These are phyloP conservation scores for Dolichallabes microphthalmus DNA, from an alignment of 2,113 vertebrate genomes.

Conservation along the genomic window DNA sequence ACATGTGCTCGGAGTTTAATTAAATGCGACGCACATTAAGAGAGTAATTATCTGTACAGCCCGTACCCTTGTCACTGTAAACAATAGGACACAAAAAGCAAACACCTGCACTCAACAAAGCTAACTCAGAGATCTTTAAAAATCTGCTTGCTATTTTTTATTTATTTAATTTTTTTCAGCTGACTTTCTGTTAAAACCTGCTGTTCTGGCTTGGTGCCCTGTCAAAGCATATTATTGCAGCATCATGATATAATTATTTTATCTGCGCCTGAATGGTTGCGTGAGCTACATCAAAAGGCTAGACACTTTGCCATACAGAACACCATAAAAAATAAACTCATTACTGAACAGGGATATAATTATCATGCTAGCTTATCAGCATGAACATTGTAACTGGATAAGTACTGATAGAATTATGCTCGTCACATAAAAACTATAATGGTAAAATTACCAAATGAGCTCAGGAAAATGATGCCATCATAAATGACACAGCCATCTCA, in stretches of 20 bases:
- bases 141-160: conserved; percentile 1
- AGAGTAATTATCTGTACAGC: conserved; percentile 16
- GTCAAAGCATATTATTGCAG: not conserved
- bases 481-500: conserved; percentile 6
- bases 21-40: not conserved
- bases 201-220: not conserved
- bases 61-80: not conserved
- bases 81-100: not conserved
- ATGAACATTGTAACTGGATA: not conserved
- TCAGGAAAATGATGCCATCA: not conserved
- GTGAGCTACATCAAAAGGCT: not conserved
- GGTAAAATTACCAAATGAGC: not conserved
- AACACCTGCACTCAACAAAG: not conserved
- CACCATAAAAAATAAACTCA: conserved; percentile 16
- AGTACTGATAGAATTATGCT: not conserved
- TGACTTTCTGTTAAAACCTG: not conserved
- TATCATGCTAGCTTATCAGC: not conserved
- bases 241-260: not conserved
- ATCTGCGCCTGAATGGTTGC: not conserved
- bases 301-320: not conserved
- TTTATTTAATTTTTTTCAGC: not conserved
- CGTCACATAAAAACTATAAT: not conserved
- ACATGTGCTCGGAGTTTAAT: not conserved
- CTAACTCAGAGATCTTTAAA: not conserved
- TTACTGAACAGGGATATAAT: conserved; percentile 25